A percentile compares a stretch with the other conserved stretches of the same genome.
These are phyloP conservation scores for Melinopterus prodromus DNA, from an alignment of 2,888 invertebrate species.

Conservation along the genomic window DNA sequence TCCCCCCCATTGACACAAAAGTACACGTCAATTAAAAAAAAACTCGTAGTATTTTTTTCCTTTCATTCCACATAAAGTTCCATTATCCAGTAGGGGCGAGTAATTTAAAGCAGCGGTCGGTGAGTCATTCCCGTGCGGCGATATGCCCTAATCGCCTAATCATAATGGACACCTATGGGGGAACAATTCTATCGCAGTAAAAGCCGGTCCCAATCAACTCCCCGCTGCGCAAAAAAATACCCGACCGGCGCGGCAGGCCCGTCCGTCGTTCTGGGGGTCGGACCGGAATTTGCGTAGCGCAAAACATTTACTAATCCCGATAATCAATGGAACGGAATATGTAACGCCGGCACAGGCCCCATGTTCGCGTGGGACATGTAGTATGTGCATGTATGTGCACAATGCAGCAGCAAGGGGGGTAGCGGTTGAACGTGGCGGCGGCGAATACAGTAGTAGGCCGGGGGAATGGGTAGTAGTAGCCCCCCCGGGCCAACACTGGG, in stretches of 20 bases:
- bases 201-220: neutral
- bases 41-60: no score
- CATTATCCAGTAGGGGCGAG: neutral
- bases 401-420: slow-evolving; percentile 35
- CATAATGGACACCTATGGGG: slow-evolving; percentile 4
- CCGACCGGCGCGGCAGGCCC: neutral
- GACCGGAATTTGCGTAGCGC: slow-evolving; percentile 21
- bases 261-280: neutral
- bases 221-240: neutral
- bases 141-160: neutral
- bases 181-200: neutral
- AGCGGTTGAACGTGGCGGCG: slow-evolving; percentile 34
- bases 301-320: slow-evolving; percentile 30
- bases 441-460: slow-evolving; percentile 33
- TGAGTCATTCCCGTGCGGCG: neutral
- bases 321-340: slow-evolving; percentile 32
- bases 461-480: slow-evolving; percentile 41
- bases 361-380: slow-evolving; percentile 40
- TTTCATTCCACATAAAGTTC: no score
- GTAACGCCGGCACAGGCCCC: slow-evolving; percentile 25
- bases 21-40: no score
- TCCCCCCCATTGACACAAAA: no score
- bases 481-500: slow-evolving; percentile 48
- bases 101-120: neutral
- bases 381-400: slow-evolving; percentile 43